Base-by-base conservation (phyloP, 2,888 invertebrate species). In the Thysanoteuthis rhombus region DNA sequence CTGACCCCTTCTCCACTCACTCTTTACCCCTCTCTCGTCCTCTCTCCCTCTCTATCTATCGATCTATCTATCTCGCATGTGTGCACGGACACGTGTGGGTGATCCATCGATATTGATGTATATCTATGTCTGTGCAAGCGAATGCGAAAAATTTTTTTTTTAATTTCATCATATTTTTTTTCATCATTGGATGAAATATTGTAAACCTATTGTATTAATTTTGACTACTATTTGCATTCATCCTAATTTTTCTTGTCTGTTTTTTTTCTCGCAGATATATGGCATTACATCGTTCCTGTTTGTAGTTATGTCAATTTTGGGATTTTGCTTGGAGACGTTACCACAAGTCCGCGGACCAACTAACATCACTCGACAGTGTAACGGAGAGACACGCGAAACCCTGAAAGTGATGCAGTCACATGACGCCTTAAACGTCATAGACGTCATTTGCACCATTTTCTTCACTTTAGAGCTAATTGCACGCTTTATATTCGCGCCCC, bases 241-340 rank as follows among this genome's bases (percentile, higher is more conserved):
- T n/a, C n/a, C n/a, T n/a, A n/a, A n/a, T n/a, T n/a, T n/a, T n/a
- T n/a, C n/a, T n/a, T n/a, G 16, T 38, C 25, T 90, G 5, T 39
- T 38, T 90, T 45, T 12, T 42, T 2, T 38, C 96, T 95, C 58
- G n/a, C 95, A 97, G 97, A 94, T 96, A 4, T 96, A 96, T 94
- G 97, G 96, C 25, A 95, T 97, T 89, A 95, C 96, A 91, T 97
- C 97, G 3, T 96, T 97, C 94, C 94, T 96, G 58, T 97, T 97
- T 94, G 96, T 97, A 28, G 95, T 96, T 92, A 95, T 96, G 36
- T 97, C 97, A 47, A 97, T 97, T 94, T 95, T 95, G n/a, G 96
- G 96, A 32, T 97, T 97, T 95, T 96, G 96, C 94, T 94, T 97
- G 93, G 97, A 97, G 94, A 96, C 97, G 0, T 94, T 97, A 19